Base-by-base conservation (phyloP, 2,113 vertebrate genomes). In the Gambusia affinis region DNA sequence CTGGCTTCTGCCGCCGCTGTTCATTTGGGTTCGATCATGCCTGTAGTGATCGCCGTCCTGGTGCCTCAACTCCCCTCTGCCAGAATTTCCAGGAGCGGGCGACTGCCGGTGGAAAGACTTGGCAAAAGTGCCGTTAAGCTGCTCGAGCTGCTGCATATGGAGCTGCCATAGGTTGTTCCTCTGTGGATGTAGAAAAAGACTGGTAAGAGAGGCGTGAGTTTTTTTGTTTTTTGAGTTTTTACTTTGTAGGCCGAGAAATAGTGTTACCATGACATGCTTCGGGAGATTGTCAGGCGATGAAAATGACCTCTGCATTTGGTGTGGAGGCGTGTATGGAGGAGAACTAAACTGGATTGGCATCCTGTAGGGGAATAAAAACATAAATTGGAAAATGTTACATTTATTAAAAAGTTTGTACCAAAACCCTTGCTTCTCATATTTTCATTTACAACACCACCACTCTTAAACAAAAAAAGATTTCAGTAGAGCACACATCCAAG, bases 191-290 rank as follows among this genome's bases (percentile, higher is more conserved):
- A 67, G 24, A 67, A 63, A 66, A 42, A 44, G 2, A 57, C 6
- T 24, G 4, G 24, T 3, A 73, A 73, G 30, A 27, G 12, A 6
- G 6, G 22, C 12, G 10, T 37, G 10, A 37, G 10, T 37, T 37
- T 11, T 37, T 37, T 37, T 37, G 35, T 37, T 37, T 11, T 37
- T 37, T 11, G 35, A 37, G 10, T 37, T 11, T 37, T 57, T n/a
- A 57, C 24, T 57, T 57, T 57, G 14, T 28, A 69, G 17, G 31
- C 37, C 14, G 24, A 31, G 33, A 8, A 57, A 54, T 42, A 47
- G 37, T 0, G 86, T 84, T 93, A 98, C 97, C 96, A 94, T 85
- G 0, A 81, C 96, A 73, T 97, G 94, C 85, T 95, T 95, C 80
- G 98, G 96, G 65, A 96, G 95, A 88, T 78, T 95, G 19, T 97